These are phyloP conservation scores for Acleris literana DNA, from an alignment of 2,888 invertebrate species.

Conservation along the genomic window DNA sequence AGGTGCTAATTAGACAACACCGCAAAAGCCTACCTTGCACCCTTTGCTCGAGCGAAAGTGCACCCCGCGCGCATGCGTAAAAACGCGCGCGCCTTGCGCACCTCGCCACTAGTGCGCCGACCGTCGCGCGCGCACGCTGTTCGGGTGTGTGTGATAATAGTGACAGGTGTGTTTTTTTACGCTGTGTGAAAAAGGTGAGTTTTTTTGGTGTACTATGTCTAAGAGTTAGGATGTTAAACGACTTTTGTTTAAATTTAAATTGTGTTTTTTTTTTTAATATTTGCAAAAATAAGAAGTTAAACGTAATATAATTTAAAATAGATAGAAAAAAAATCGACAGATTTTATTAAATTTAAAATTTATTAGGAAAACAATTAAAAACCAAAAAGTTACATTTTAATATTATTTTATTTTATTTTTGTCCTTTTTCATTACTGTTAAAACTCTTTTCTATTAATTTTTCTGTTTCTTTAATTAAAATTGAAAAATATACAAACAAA, in stretches of 20 bases:
- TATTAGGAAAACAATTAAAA: too few relatives aligned
- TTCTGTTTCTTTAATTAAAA: too few relatives aligned
- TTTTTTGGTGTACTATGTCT: slow-evolving; percentile 3
- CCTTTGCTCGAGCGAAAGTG: slow-evolving; percentile 68
- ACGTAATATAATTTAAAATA: too few relatives aligned
- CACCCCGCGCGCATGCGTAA: slow-evolving; percentile 66
- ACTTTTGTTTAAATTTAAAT: not conserved
- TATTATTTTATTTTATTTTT: too few relatives aligned
- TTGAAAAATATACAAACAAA: too few relatives aligned
- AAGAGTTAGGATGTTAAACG: not conserved
- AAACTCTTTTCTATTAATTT: too few relatives aligned
- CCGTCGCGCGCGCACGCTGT: slow-evolving; percentile 58
- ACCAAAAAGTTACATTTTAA: too few relatives aligned
- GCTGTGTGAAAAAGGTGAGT: slow-evolving; percentile 25
- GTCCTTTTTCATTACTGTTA: too few relatives aligned
- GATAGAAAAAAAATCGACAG: too few relatives aligned
- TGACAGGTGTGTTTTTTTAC: slow-evolving; percentile 19
- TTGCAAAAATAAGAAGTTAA: too few relatives aligned
- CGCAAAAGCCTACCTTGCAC: slow-evolving; percentile 8
- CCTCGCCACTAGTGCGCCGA: slow-evolving; percentile 67
- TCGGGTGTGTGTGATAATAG: slow-evolving; percentile 33
- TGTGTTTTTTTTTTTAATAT: not conserved
- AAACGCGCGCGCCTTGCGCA: slow-evolving; percentile 60
- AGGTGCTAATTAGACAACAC: not conserved
- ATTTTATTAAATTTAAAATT: too few relatives aligned